Base-by-base conservation (phyloP, 2,888 invertebrate genomes). In the Ypsolopha scabrella region DNA sequence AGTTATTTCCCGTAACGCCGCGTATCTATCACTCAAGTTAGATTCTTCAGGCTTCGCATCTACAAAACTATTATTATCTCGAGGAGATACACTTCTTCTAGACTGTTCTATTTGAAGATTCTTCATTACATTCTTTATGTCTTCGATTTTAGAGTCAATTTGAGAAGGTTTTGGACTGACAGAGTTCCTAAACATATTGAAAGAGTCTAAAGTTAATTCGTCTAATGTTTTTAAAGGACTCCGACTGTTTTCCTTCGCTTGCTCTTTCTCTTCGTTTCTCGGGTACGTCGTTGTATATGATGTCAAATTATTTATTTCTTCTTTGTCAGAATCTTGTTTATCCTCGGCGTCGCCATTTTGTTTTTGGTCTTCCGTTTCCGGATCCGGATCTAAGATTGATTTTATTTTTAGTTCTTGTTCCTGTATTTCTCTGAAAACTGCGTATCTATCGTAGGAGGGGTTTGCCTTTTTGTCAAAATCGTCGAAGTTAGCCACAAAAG, bases 341-440 rank as follows among this genome's bases (percentile, higher is more conserved):
- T 68, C 61, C 53, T 71, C 75, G 10, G 61, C 57, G 7, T 70
- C 72, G 10, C 54, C 57, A 3, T 53, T 58, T 44, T 57, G 55
- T 53, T 55, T 52, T 1, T 51, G 60, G 4, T 56, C 60, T 6
- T 77, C 78, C 0, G 67, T 57, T 3, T 24, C 24, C 4, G 4
- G 24, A 24, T 24, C 24, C 0, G 80, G 75, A 36, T 78, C 76
- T 52, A 85, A 55, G 41, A 81, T 70, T 0, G 82, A 75, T 57
- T 77, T 80, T 0, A 77, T 66, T 67, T 90, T 90, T 35, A 91
- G 72, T 60, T 92, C 91, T 68, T 93, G 93, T 63, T 94, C 92
- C 59, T 94, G 92, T 59, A 94, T 89, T 80, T 96, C 96, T 55
- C 96, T 88, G 64, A 96, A 96, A 0, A 93, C 96, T 0, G 96